Evolutionary conservation across 1,140 invertebrate species (phyloP).

Genomic region (Ectropis grisescens): DNA sequence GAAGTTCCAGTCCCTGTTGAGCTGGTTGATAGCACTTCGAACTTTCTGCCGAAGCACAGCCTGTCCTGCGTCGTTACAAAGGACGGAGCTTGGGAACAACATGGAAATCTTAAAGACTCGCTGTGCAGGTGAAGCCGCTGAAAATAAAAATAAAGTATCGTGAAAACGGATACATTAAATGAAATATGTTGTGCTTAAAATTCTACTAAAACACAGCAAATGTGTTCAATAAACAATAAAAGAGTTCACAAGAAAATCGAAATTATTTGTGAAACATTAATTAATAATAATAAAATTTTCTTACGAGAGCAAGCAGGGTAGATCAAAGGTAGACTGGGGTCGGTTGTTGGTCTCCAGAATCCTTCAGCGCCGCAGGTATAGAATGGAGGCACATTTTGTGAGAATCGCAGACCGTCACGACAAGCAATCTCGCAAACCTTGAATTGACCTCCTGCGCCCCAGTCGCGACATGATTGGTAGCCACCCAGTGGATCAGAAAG

Average conservation of each 20-base stretch:
- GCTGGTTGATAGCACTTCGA: slow-evolving; percentile 86
- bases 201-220: too few relatives aligned
- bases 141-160: slow-evolving; percentile 15
- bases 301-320: slow-evolving; percentile 93
- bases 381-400: slow-evolving; percentile 91
- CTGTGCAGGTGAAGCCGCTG: slow-evolving; percentile 86
- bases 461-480: slow-evolving; percentile 91
- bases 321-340: slow-evolving; percentile 83
- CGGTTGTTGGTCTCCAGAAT: slow-evolving; percentile 91
- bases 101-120: slow-evolving; percentile 93
- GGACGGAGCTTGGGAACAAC: slow-evolving; percentile 93
- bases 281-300: slow-evolving; percentile 17
- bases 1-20: slow-evolving; percentile 95
- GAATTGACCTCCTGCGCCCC: slow-evolving; percentile 96
- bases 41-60: slow-evolving; percentile 91
- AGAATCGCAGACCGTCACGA: slow-evolving; percentile 88
- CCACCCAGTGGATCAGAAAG: slow-evolving; percentile 91
- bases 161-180: too few relatives aligned
- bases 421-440: slow-evolving; percentile 93
- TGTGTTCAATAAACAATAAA: too few relatives aligned
- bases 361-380: slow-evolving; percentile 97
- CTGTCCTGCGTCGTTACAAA: slow-evolving; percentile 95
- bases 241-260: too few relatives aligned
- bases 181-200: too few relatives aligned
- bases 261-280: too few relatives aligned